Conservation (phyloP, 2,113 vertebrate species). For the Leucoraja erinaceus region DNA sequence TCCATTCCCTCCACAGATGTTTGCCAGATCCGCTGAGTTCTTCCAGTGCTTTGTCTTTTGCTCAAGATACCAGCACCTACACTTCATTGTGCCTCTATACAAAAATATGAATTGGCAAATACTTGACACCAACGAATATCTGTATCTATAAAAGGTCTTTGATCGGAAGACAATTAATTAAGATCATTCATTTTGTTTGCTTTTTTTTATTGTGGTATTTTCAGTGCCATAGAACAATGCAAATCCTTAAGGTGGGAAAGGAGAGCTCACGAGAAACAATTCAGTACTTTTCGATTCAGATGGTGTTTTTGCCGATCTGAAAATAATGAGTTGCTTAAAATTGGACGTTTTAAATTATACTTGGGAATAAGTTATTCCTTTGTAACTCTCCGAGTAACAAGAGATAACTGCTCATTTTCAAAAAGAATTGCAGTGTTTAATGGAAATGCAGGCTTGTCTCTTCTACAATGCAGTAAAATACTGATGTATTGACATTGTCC, state of each 20-base stretch:
- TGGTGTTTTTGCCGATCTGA: background rate
- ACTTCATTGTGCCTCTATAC: background rate
- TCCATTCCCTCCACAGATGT: too few relatives aligned
- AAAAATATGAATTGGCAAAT: background rate
- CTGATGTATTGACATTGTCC: background rate
- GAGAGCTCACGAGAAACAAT: background rate
- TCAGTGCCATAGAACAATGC: background rate
- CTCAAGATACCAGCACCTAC: too few relatives aligned
- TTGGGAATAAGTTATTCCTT: background rate
- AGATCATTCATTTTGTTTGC: constrained; percentile 22
- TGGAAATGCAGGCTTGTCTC: too few relatives aligned
- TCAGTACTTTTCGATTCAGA: background rate
- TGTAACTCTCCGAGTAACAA: background rate
- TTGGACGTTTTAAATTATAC: background rate
- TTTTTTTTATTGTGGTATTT: background rate
- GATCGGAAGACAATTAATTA: background rate
- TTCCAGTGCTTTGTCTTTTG: too few relatives aligned
- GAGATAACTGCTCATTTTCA: background rate
- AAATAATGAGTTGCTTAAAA: background rate
- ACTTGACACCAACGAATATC: too few relatives aligned
- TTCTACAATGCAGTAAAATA: background rate
- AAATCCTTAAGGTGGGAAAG: background rate
- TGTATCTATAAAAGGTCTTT: background rate
- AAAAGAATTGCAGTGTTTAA: background rate
- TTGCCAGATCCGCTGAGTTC: too few relatives aligned